These are phyloP conservation scores for Euglossa dilemma DNA, from an alignment of 1,140 invertebrate species.

Conservation along the genomic window DNA sequence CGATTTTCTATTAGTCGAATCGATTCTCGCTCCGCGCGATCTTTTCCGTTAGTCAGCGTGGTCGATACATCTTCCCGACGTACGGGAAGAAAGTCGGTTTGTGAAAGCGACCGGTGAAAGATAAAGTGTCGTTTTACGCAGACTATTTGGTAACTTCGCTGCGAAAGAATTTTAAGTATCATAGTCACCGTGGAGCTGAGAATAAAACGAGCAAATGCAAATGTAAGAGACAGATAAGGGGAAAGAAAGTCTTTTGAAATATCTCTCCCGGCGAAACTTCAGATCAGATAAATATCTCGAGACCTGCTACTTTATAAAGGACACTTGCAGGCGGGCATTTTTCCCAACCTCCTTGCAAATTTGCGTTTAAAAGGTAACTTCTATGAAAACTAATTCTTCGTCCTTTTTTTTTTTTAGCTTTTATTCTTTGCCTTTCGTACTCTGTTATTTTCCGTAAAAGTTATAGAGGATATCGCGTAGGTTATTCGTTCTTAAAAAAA, in stretches of 20 bases:
- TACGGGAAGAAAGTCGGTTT: slow-evolving; percentile 4
- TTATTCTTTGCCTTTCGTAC: too few relatives aligned
- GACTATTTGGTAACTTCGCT: background rate
- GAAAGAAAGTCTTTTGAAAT: background rate
- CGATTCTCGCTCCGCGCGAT: background rate
- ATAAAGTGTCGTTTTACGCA: background rate
- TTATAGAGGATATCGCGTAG: too few relatives aligned
- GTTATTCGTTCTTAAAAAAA: too few relatives aligned
- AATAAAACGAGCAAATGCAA: background rate
- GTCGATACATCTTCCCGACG: background rate
- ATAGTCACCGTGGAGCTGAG: background rate
- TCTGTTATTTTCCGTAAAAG: too few relatives aligned
- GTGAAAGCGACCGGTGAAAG: background rate
- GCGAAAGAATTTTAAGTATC: background rate
- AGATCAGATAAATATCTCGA: background rate
- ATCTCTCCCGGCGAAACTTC: too few relatives aligned
- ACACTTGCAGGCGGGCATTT: background rate
- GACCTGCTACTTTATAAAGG: too few relatives aligned
- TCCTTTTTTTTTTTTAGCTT: too few relatives aligned
- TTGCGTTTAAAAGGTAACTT: background rate
- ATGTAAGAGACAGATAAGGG: background rate
- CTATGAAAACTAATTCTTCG: too few relatives aligned
- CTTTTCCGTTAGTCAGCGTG: background rate
- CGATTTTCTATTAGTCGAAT: background rate
- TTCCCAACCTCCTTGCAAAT: background rate